Evolutionary conservation across 1,140 invertebrate genomes (phyloP).

Genomic region (Atta cephalotes): DNA sequence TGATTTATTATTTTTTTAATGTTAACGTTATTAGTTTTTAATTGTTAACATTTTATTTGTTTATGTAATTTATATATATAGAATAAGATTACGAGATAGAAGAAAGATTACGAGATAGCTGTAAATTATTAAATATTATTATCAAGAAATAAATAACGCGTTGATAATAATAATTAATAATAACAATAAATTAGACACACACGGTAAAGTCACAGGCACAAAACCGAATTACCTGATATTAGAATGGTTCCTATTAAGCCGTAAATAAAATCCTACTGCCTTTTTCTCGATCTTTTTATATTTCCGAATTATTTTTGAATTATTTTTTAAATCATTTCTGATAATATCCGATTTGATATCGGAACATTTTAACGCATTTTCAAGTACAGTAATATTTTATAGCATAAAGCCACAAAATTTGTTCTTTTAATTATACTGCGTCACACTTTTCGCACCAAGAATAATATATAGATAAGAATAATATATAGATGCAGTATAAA

Average conservation of each 20-base stretch:
- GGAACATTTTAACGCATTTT: neutral
- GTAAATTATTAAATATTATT: slow-evolving; percentile 28
- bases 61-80: slow-evolving; percentile 8
- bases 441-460: neutral
- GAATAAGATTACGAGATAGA: slow-evolving; percentile 1
- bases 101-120: neutral
- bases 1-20: neutral
- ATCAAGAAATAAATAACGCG: neutral
- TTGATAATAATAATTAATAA: slow-evolving; percentile 35
- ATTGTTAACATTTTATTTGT: neutral
- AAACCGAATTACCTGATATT: slow-evolving; percentile 32
- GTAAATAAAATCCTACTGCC: slow-evolving; percentile 13
- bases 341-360: neutral
- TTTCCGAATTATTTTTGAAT: slow-evolving; percentile 8
- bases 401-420: neutral
- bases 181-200: neutral
- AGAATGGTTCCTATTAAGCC: slow-evolving; percentile 23
- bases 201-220: slow-evolving; percentile 9
- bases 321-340: slow-evolving; percentile 15
- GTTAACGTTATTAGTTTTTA: neutral
- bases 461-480: slow-evolving; percentile 3
- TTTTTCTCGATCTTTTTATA: neutral
- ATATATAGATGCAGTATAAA: neutral
- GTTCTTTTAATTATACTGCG: slow-evolving; percentile 5
- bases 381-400: slow-evolving; percentile 15